Percentiles rank a stretch among this genome's conserved stretches.
Evolutionary conservation across 1,140 invertebrate species (phyloP).

Genomic region (Aphelinus atriplicis): DNA sequence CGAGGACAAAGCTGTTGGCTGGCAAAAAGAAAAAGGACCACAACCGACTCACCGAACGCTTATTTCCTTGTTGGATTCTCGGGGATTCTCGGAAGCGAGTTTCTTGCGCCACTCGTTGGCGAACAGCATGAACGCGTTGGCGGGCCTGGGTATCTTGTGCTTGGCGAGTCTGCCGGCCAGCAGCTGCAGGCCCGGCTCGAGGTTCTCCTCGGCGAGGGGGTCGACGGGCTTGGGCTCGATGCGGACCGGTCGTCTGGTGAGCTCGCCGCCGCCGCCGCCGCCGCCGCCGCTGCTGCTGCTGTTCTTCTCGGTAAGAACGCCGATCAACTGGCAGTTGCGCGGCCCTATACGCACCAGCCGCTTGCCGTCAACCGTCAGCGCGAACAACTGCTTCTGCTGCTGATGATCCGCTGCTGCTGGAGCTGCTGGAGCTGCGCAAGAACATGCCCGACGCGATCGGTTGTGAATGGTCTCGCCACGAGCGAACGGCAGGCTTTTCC

Average conservation of each 20-base stretch:
- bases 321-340: slow-evolving; percentile 41
- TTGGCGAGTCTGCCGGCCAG: slow-evolving; percentile 45
- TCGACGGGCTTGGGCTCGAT: slow-evolving; percentile 44
- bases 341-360: slow-evolving; percentile 4
- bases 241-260: slow-evolving; percentile 45
- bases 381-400: neutral
- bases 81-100: slow-evolving; percentile 67
- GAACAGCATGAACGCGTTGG: slow-evolving; percentile 75
- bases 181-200: neutral
- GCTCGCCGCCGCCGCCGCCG: slow-evolving; percentile 29
- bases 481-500: too few species aligned
- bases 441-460: too few species aligned
- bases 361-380: slow-evolving; percentile 16
- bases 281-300: neutral
- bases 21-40: neutral
- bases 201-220: neutral
- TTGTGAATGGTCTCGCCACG: too few species aligned
- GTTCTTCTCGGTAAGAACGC: slow-evolving; percentile 47
- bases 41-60: slow-evolving; percentile 64
- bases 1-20: too few species aligned
- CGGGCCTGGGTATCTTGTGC: slow-evolving; percentile 70
- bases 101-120: slow-evolving; percentile 72
- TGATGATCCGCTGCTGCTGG: neutral
- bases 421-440: neutral
- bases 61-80: slow-evolving; percentile 73